Evolutionary conservation across 2,113 vertebrate genomes (phyloP), one percentile per base, ranked within the genome.

Genomic region (Athene noctua): DNA sequence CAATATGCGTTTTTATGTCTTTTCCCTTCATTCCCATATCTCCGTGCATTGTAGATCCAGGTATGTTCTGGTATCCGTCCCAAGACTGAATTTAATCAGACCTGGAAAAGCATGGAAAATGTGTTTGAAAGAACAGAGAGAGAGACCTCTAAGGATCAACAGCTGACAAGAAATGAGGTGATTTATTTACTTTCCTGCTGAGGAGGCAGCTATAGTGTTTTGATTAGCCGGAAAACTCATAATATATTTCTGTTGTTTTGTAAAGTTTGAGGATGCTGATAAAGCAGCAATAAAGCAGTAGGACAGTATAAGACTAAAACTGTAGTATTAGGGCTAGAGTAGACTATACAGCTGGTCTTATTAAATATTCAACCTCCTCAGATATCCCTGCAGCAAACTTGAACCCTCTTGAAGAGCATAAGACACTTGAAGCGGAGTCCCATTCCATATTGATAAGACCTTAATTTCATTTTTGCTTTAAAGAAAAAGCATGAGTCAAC

Each of bases 401-500:
- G 29, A 97, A 93, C 82, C 58, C 13, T 94, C 58, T 62, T 62
- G 82, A 75, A 88, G 71, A 96, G 13, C 19, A 66, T 19, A 86
- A 79, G 36, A 9, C 65, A 54, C 22, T 90, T 54, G 36, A 75
- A 94, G 36, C 44, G 29, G n/a, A 72, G 46, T 51, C 29, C 19
- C 34, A 70, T 66, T 96, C 75, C n/a, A 55, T 70, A 88, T 54
- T 86, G 81, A 88, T 90, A 92, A 94, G 57, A 4, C 18, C 20
- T 86, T 94, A 88, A 94, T 92, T 96, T 93, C 54, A 78, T 90
- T 88, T 95, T 88, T 88, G 9, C 36, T 91, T 86, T 51, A 73
- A 80, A 96, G 62, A 85, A 91, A 94, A 97, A 88, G 11, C 82
- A 88, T 82, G 63, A 88, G 55, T 94, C 86, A 95, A 96, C 88